These are phyloP conservation scores for Scrobipalpa atriplicella DNA, from an alignment of 2,888 invertebrate genomes.

Conservation along the genomic window DNA sequence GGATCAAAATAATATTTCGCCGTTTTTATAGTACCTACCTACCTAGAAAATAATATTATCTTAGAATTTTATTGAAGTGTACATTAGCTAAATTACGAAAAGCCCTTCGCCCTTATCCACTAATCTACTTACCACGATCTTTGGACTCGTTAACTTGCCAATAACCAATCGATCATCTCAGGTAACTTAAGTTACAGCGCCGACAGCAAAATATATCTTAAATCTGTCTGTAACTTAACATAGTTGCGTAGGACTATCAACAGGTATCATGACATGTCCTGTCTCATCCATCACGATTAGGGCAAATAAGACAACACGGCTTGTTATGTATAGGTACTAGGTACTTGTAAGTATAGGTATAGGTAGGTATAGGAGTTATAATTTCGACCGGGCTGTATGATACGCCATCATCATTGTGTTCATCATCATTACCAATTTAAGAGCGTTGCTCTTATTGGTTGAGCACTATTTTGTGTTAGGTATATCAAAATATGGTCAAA, in stretches of 20 bases:
- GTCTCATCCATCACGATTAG: slow-evolving; percentile 15
- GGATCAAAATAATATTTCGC: no score
- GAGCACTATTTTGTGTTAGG: no score
- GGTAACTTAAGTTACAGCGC: neutral
- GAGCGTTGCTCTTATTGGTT: no score
- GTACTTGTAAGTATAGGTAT: no score
- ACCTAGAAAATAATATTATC: no score
- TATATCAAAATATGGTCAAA: no score
- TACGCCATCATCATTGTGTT: no score
- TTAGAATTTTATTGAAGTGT: neutral
- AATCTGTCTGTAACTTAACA: neutral
- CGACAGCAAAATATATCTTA: slow-evolving; percentile 8
- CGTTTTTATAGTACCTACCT: no score
- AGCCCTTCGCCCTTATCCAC: neutral
- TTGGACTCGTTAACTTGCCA: neutral
- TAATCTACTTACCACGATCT: neutral
- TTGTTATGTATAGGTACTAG: neutral
- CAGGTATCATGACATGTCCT: neutral
- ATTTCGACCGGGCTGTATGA: no score
- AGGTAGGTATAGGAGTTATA: no score
- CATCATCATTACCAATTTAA: no score
- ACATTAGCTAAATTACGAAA: neutral
- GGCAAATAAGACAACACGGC: neutral
- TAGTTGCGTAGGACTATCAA: neutral
- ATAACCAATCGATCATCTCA: slow-evolving; percentile 8